Evolutionary conservation across 53 echinoderm and acorn worm species (phyloP), one percentile per base, ranked within the genome.

Genomic region (Stichopus horrens): DNA sequence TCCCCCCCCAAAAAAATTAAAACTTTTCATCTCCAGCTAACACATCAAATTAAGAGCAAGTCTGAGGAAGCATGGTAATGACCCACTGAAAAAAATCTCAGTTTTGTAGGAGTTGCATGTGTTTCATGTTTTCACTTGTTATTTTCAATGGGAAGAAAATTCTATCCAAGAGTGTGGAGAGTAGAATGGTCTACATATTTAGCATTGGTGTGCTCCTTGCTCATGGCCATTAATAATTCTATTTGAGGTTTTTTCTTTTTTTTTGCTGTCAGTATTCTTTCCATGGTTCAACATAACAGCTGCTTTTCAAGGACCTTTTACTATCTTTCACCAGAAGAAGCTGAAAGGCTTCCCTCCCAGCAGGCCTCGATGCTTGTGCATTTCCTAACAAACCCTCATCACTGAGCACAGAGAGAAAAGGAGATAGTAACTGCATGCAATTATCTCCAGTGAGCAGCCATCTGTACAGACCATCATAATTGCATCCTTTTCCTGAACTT

Each of bases 401-500:
- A 37, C 37, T 37, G 37, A 56, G 57, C 81, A 19, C 19, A 58
- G 58, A 55, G 79, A 81, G 57, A 75, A 20, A 75, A 37, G 37
- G 37, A 37, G 37, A 37, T 37, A 37, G 37, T 37, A 37, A 81
- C 81, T 81, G 81, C 81, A 55, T 81, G 81, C 57, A 81, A 81
- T 81, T 81, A 81, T 81, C 56, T 81, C 58, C 81, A 57, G 81
- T 81, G 57, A 56, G n/a, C 81, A 81, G 81, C 58, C 81, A 81
- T 81, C 81, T 81, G 81, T 22, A 21, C 22, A 58, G 81, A 81
- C 57, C 81, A 56, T 81, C 19, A 81, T 81, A 58, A 81, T 57
- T 81, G 81, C 81, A 81, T 81, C 56, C 81, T 81, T 57, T 81
- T 56, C 81, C 57, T 81, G 81, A 81, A 81, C 81, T 81, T 81